These are phyloP conservation scores for Argya squamiceps DNA, from an alignment of 2,797 vertebrate genomes.

Conservation along the genomic window DNA sequence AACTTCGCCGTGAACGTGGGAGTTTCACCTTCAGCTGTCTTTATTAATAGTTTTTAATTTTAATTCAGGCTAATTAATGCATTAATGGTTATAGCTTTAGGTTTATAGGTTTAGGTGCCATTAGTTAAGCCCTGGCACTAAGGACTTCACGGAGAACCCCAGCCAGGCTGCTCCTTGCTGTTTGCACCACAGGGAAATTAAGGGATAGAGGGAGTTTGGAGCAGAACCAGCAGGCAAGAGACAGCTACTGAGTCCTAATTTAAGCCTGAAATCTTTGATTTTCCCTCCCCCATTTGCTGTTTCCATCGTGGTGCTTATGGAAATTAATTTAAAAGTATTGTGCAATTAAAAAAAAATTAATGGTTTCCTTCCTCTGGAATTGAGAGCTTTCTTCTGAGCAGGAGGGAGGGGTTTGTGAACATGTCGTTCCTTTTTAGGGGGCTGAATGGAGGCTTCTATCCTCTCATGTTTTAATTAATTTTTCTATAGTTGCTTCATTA, in stretches of 20 bases:
- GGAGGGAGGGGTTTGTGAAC: slow-evolving; percentile 11
- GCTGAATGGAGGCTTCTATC: slow-evolving; percentile 43
- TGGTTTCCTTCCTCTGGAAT: slow-evolving; percentile 34
- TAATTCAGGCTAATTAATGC: not conserved
- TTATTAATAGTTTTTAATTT: not conserved
- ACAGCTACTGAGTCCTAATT: not conserved
- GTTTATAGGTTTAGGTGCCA: not conserved
- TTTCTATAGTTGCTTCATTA: slow-evolving; percentile 69
- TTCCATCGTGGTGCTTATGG: not conserved
- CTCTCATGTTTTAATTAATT: slow-evolving; percentile 69
- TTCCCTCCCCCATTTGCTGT: not conserved
- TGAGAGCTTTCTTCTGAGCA: slow-evolving; percentile 28
- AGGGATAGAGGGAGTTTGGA: not conserved
- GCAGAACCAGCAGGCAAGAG: not conserved
- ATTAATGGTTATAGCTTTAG: not conserved
- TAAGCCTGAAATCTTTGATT: slow-evolving; percentile 1
- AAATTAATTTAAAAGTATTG: slow-evolving; percentile 55
- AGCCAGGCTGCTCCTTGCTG: not conserved
- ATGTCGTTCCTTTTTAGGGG: not conserved
- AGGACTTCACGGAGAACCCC: not conserved
- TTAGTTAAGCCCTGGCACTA: not conserved
- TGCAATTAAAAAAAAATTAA: slow-evolving; percentile 51
- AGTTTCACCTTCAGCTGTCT: not conserved
- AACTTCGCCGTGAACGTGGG: fast-evolving
- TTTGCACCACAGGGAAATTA: not conserved